Percentiles rank a stretch among this genome's conserved stretches.
phyloP scores from a whole-genome alignment of 2,113 vertebrate genomes.

The Cnemophilus loriae region DNA sequence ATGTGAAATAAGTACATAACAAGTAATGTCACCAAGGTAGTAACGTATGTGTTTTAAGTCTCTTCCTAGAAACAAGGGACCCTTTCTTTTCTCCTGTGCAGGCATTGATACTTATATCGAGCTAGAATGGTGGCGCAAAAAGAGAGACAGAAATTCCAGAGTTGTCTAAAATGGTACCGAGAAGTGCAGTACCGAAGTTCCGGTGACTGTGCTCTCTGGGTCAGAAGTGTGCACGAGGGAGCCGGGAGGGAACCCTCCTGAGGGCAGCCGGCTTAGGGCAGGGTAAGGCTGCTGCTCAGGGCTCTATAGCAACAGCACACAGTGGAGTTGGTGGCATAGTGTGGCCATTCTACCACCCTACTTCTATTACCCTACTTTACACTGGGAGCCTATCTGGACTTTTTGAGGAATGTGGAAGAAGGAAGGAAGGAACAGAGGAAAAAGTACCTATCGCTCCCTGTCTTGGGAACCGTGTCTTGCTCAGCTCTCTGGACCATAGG shows the following conservation, averaged over 20 bases:
- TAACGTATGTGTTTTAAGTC: not conserved
- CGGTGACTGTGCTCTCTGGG: no score
- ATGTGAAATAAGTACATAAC: not conserved
- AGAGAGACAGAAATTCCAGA: not conserved
- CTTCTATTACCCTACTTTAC: no score
- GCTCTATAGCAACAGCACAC: not conserved
- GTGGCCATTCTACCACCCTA: no score
- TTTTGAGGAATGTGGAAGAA: not conserved
- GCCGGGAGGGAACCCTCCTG: not conserved
- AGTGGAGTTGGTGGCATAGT: no score
- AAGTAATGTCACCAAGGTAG: not conserved
- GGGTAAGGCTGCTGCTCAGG: not conserved
- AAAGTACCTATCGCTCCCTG: not conserved
- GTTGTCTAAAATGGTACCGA: not conserved
- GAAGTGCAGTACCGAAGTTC: not conserved
- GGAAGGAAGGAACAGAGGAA: not conserved
- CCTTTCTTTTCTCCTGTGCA: not conserved
- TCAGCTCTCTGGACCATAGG: not conserved
- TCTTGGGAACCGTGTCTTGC: not conserved
- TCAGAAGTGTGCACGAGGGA: not conserved
- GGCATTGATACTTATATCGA: not conserved
- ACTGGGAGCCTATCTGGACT: not conserved
- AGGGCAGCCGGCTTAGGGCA: no score
- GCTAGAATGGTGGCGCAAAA: not conserved
- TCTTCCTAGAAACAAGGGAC: not conserved